phyloP scores from a whole-genome alignment of 2,888 invertebrate genomes.

The Ichneumon xanthorius region DNA sequence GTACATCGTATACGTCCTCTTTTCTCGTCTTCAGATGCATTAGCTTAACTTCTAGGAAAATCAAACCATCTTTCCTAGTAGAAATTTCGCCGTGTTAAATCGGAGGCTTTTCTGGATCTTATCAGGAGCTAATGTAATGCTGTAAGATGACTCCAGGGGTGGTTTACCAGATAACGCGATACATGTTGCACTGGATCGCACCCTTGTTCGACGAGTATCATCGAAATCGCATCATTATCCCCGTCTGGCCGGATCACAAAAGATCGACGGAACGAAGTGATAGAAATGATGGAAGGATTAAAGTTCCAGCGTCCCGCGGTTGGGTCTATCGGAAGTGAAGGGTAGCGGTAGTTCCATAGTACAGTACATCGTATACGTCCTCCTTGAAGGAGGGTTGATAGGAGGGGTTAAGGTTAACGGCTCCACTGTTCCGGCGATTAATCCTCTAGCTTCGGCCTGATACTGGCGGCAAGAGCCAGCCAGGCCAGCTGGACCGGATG shows the following conservation, averaged over 20 bases:
- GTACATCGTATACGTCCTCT: slow-evolving; percentile 30
- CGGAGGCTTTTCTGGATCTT: too few relatives aligned
- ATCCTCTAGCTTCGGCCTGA: slow-evolving; percentile 72
- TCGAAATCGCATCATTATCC: not conserved
- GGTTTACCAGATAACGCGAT: not conserved
- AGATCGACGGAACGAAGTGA: slow-evolving; percentile 19
- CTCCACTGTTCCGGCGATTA: slow-evolving; percentile 72
- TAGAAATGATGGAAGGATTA: slow-evolving; percentile 43
- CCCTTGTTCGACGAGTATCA: not conserved
- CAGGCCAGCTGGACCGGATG: slow-evolving; percentile 49
- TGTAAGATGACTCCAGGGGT: too few relatives aligned
- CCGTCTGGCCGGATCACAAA: not conserved
- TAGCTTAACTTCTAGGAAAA: not conserved
- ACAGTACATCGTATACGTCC: slow-evolving; percentile 29
- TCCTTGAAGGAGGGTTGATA: slow-evolving; percentile 37
- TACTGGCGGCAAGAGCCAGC: slow-evolving; percentile 60
- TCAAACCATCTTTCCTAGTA: not conserved
- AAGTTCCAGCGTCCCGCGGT: slow-evolving; percentile 34
- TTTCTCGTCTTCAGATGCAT: not conserved
- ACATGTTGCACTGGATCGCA: not conserved
- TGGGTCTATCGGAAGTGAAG: slow-evolving; percentile 32
- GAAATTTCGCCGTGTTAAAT: too few relatives aligned
- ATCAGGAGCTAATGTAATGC: too few relatives aligned
- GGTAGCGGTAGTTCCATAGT: not conserved
- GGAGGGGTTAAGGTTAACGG: slow-evolving; percentile 72